A percentile compares a stretch with the other conserved stretches of the same genome.
Evolutionary conservation across 2,888 invertebrate genomes (phyloP).

Genomic region (Leistus spinibarbis): DNA sequence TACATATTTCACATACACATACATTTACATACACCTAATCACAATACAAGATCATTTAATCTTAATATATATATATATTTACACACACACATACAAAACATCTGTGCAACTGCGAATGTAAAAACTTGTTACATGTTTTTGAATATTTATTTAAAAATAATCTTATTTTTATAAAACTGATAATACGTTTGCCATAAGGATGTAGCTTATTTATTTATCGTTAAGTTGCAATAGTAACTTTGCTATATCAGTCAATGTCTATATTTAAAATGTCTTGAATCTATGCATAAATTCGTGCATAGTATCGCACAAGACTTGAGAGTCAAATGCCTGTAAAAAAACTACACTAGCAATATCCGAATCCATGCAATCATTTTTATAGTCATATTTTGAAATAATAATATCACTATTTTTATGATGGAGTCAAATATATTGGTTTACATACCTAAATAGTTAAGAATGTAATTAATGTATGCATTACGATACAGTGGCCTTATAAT

Average conservation of each 20-base stretch:
- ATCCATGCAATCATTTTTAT: slow-evolving; percentile 31
- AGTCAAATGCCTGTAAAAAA: slow-evolving; percentile 16
- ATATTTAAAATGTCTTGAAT: slow-evolving; percentile 14
- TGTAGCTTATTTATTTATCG: slow-evolving; percentile 34
- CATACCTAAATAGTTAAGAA: neutral
- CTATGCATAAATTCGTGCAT: slow-evolving; percentile 6
- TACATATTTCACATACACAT: neutral
- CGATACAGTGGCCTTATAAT: slow-evolving; percentile 33
- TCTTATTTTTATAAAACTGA: slow-evolving; percentile 34
- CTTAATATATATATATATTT: slow-evolving; percentile 2
- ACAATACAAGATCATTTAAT: neutral
- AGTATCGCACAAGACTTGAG: slow-evolving; percentile 1
- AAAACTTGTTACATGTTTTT: slow-evolving; percentile 10
- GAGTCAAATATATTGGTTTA: slow-evolving; percentile 29
- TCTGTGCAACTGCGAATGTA: neutral
- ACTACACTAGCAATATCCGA: slow-evolving; percentile 13
- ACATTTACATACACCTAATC: neutral
- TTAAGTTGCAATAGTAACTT: slow-evolving; percentile 22
- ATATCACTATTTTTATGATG: slow-evolving; percentile 20
- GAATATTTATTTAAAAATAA: slow-evolving; percentile 26
- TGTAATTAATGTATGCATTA: slow-evolving; percentile 10
- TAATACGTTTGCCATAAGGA: slow-evolving; percentile 22
- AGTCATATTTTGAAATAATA: slow-evolving; percentile 14
- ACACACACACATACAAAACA: neutral
- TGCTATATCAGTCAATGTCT: slow-evolving; percentile 20